These are phyloP conservation scores for Dryobotodes eremita DNA, from an alignment of 2,888 invertebrate genomes.

Conservation along the genomic window DNA sequence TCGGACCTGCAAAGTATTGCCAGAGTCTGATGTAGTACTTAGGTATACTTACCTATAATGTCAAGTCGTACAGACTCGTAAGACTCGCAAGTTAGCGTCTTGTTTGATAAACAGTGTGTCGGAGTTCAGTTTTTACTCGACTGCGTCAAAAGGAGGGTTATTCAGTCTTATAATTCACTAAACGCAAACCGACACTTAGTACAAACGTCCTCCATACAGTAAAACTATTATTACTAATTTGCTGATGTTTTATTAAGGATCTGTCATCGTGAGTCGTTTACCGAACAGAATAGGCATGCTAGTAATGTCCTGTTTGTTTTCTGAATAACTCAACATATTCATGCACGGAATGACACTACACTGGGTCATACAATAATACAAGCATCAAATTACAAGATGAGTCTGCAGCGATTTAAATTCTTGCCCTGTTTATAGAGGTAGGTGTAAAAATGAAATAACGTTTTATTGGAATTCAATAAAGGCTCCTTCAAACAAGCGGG, in stretches of 20 bases:
- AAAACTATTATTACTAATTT: constrained; percentile 1
- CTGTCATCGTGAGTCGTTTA: constrained; percentile 4
- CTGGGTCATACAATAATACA: constrained; percentile 2
- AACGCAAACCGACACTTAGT: not conserved
- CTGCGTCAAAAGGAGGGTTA: not conserved
- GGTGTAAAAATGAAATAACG: not conserved
- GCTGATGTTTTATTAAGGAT: not conserved
- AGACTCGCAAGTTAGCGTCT: not conserved
- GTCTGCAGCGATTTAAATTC: constrained; percentile 1
- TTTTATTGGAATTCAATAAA: not conserved
- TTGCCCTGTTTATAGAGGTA: not conserved
- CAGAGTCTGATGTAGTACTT: constrained; percentile 15
- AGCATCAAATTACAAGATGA: constrained; percentile 1
- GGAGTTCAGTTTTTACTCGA: constrained; percentile 22
- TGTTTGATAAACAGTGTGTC: constrained; percentile 30
- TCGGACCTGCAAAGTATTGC: constrained; percentile 13
- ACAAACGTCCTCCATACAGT: not conserved
- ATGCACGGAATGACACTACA: constrained; percentile 24
- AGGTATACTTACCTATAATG: too few species aligned
- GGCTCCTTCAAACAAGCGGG: too few species aligned
- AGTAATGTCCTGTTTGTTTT: constrained; percentile 40
- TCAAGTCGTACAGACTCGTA: not conserved
- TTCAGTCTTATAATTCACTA: not conserved
- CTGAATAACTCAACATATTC: constrained; percentile 33
- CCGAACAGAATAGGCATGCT: not conserved